Evolutionary conservation across 30 jellyfish, hydroid and myxozoan species (phyloP).

Genomic region (Pseudorhiza aurosa): DNA sequence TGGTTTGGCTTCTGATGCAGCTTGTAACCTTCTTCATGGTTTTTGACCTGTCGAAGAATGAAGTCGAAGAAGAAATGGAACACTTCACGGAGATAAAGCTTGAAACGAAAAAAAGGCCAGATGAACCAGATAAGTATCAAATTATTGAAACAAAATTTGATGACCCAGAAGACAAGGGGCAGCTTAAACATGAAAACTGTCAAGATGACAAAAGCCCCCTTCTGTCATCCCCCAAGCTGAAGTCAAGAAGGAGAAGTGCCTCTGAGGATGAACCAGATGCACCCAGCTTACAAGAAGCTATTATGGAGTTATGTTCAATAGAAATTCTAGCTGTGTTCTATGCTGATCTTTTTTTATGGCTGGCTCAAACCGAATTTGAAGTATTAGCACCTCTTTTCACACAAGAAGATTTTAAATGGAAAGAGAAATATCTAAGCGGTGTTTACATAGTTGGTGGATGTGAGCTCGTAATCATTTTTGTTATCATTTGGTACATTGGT

Average conservation of each 20-base stretch:
- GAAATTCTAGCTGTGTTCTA: constrained; percentile 85
- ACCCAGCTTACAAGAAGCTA: constrained; percentile 46
- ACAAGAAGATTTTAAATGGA: constrained; percentile 96
- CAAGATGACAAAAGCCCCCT: constrained; percentile 69
- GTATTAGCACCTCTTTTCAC: constrained; percentile 93
- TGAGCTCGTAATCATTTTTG: constrained; percentile 75
- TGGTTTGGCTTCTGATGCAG: constrained; percentile 86
- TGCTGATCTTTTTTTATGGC: constrained; percentile 91
- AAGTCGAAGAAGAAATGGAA: constrained; percentile 46
- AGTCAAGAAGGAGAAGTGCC: not conserved
- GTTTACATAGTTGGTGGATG: constrained; percentile 94
- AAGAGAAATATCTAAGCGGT: constrained; percentile 76
- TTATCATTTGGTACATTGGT: constrained; percentile 84
- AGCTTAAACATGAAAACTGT: not conserved
- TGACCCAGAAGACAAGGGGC: constrained; percentile 46
- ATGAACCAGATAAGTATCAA: constrained; percentile 24
- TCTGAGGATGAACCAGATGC: constrained; percentile 14
- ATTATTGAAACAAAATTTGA: constrained; percentile 47
- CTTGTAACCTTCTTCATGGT: constrained; percentile 76
- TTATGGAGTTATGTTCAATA: constrained; percentile 67
- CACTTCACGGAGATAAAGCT: constrained; percentile 47
- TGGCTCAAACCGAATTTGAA: constrained; percentile 97
- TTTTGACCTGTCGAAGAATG: constrained; percentile 56
- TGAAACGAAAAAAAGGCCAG: constrained; percentile 55
- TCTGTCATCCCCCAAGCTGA: constrained; percentile 12